A percentile compares a stretch with the other conserved stretches of the same genome.
These are phyloP conservation scores for Zaprionus lineosus DNA, from an alignment of 2,888 invertebrate species.

Conservation along the genomic window DNA sequence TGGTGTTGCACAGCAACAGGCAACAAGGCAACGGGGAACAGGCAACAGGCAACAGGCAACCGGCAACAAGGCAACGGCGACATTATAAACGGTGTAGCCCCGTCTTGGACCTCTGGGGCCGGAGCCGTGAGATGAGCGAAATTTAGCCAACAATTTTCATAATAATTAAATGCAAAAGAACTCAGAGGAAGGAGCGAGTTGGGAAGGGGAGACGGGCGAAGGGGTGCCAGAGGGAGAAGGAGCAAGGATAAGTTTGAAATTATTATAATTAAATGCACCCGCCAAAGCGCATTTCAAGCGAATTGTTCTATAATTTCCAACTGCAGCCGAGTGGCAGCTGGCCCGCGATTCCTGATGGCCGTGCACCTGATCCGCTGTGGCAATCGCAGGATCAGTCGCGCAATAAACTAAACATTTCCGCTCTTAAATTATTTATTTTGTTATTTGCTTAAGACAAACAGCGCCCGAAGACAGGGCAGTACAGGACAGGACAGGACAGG, in stretches of 20 bases:
- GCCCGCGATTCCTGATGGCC: slow-evolving; percentile 14
- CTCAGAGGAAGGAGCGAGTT: slow-evolving; percentile 22
- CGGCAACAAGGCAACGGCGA: slow-evolving; percentile 39
- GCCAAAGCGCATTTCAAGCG: slow-evolving; percentile 68
- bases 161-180: slow-evolving; percentile 71
- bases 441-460: slow-evolving; percentile 63
- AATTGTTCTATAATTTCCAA: slow-evolving; percentile 74
- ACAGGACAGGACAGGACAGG: too few species aligned
- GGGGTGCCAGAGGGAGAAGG: too few species aligned
- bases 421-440: slow-evolving; percentile 74
- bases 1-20: slow-evolving; percentile 39
- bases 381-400: slow-evolving; percentile 25
- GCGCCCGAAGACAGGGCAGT: slow-evolving; percentile 14
- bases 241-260: slow-evolving; percentile 58
- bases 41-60: too few species aligned
- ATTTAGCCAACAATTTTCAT: slow-evolving; percentile 60
- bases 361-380: slow-evolving; percentile 43
- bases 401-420: slow-evolving; percentile 82
- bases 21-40: too few species aligned
- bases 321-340: slow-evolving; percentile 51
- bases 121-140: slow-evolving; percentile 26
- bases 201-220: too few species aligned
- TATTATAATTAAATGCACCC: slow-evolving; percentile 76
- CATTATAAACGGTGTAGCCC: slow-evolving; percentile 55
- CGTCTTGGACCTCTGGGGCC: slow-evolving; percentile 16